These are phyloP conservation scores for Setophaga coronata DNA, from an alignment of 2,113 vertebrate genomes.

Conservation along the genomic window DNA sequence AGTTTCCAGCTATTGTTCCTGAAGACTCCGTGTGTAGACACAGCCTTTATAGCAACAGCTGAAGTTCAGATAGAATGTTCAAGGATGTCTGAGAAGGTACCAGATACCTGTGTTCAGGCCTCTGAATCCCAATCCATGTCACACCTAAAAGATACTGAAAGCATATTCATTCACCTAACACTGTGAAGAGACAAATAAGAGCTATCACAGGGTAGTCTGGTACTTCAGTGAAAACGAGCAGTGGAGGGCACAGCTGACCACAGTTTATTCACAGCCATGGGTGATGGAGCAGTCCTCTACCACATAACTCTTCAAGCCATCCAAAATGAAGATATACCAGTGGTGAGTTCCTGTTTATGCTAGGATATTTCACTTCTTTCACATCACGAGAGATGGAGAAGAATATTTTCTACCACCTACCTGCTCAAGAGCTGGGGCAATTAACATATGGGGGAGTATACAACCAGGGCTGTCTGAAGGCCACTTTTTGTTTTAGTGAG, in stretches of 20 bases:
- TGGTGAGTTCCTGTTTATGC: neutral
- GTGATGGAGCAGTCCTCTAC: accelerated
- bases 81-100: neutral
- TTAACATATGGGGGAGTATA: neutral
- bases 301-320: neutral
- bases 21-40: neutral
- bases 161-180: neutral
- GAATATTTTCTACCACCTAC: neutral
- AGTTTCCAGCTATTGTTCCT: neutral
- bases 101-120: neutral
- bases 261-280: neutral
- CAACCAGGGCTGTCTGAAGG: neutral
- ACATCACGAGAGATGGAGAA: neutral
- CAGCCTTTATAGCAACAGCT: neutral
- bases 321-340: neutral
- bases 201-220: neutral
- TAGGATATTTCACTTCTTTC: neutral
- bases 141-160: neutral
- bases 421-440: neutral
- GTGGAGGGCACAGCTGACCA: neutral
- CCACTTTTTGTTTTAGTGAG: neutral
- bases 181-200: neutral
- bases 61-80: neutral
- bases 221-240: neutral
- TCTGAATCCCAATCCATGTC: neutral